Evolutionary conservation across 2,113 vertebrate species (phyloP).

Genomic region (Trichechus manatus): DNA sequence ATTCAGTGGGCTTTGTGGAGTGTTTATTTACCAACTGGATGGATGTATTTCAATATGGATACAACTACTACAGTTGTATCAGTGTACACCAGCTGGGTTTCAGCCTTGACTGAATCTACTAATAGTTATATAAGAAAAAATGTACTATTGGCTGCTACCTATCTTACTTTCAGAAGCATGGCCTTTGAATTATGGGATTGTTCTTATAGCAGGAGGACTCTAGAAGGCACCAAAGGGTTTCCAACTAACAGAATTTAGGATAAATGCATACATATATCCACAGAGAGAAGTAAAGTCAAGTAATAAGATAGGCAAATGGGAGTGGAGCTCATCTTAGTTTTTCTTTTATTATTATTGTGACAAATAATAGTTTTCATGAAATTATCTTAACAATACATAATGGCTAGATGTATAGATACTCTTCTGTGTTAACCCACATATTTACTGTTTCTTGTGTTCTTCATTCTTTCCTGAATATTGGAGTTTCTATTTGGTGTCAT

Average conservation of each 20-base stretch:
- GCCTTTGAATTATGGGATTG: background rate
- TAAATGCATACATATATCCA: background rate
- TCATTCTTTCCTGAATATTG: background rate
- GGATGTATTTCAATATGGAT: background rate
- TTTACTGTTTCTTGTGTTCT: background rate
- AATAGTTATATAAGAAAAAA: background rate
- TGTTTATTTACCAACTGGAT: background rate
- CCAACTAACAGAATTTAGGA: background rate
- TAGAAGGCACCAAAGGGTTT: background rate
- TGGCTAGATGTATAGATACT: background rate
- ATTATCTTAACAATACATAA: background rate
- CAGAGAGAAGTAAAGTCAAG: background rate
- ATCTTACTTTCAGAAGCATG: background rate
- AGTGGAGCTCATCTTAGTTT: background rate
- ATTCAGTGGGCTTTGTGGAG: background rate
- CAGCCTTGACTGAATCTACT: background rate
- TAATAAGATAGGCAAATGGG: background rate
- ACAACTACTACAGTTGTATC: background rate
- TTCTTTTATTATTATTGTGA: background rate
- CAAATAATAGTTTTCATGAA: constrained; percentile 18
- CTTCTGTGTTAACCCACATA: background rate
- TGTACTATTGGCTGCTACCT: background rate
- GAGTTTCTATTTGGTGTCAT: background rate
- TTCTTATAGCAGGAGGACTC: background rate
- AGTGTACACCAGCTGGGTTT: background rate